Conservation (phyloP, 2,797 vertebrate species). For the Pseudochirops cupreus region DNA sequence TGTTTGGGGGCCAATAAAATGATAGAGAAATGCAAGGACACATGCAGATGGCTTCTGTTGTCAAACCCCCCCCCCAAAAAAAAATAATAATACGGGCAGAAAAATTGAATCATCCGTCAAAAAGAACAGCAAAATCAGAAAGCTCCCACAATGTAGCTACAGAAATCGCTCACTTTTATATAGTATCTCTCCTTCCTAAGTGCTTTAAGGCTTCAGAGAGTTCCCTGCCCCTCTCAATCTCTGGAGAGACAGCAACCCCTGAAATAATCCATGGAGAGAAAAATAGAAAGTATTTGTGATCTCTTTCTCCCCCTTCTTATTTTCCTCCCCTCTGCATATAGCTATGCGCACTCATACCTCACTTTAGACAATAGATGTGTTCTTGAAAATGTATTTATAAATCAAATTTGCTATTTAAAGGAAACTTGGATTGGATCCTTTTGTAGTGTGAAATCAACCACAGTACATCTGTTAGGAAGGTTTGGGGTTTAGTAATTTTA, state of each 20-base stretch:
- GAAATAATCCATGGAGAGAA: not conserved
- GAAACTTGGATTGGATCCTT: not conserved
- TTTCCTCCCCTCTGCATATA: not conserved
- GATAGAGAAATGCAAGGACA: not conserved
- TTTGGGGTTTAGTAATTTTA: not conserved
- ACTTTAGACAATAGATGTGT: not conserved
- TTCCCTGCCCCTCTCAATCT: not conserved
- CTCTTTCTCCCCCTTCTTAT: not conserved
- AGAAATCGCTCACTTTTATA: not conserved
- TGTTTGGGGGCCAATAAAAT: conserved; percentile 2
- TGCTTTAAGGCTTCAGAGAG: not conserved
- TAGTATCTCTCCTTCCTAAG: not conserved
- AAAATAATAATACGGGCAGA: not conserved
- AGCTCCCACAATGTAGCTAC: not conserved
- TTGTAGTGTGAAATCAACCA: conserved; percentile 5
- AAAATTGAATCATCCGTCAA: not conserved
- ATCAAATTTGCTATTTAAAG: conserved; percentile 6
- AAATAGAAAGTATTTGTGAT: not conserved
- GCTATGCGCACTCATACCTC: not conserved
- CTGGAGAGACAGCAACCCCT: not conserved
- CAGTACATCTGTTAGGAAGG: conserved; percentile 10
- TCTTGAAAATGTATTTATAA: conserved; percentile 13
- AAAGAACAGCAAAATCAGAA: conserved; percentile 34
- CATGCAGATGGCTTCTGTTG: conserved; percentile 27
- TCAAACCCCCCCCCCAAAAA: not conserved